Percentiles rank a stretch among this genome's conserved stretches.
These are phyloP conservation scores for Coenonympha arcania DNA, from an alignment of 2,888 invertebrate genomes.

Conservation along the genomic window DNA sequence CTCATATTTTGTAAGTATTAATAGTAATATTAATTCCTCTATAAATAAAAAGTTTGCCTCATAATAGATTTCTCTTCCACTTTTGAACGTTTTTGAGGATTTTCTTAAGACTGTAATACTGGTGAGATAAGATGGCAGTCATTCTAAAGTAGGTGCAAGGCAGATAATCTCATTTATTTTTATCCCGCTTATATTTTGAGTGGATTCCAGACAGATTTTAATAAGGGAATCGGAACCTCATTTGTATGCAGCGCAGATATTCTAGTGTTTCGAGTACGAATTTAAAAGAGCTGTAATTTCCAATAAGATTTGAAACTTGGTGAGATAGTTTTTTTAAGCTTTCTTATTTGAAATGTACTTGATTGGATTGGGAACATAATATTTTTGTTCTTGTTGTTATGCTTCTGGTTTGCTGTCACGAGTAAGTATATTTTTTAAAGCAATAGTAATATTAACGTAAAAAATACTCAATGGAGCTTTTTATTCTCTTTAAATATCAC, in stretches of 20 bases:
- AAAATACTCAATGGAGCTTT: too few species aligned
- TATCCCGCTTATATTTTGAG: constrained; percentile 24
- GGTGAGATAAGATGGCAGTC: constrained; percentile 23
- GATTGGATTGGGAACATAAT: too few species aligned
- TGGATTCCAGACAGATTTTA: constrained; percentile 27
- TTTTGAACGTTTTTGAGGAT: constrained; percentile 24
- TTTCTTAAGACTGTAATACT: constrained; percentile 23
- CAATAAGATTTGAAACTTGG: constrained; percentile 12
- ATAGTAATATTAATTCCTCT: too few species aligned
- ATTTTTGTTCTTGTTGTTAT: too few species aligned
- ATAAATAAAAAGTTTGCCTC: constrained; percentile 35
- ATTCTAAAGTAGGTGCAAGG: constrained; percentile 25
- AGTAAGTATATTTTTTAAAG: too few species aligned
- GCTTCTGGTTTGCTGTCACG: too few species aligned
- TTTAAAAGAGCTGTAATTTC: constrained; percentile 14
- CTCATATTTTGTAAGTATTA: too few species aligned
- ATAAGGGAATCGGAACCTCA: constrained; percentile 27
- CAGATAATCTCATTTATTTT: constrained; percentile 25
- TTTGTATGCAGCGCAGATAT: constrained; percentile 26
- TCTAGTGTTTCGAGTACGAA: constrained; percentile 22
- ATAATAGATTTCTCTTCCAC: constrained; percentile 30
- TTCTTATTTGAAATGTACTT: too few species aligned
- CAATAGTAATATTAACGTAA: too few species aligned
- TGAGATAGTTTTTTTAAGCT: neutral
- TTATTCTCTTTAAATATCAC: too few species aligned